Base-by-base conservation (phyloP, 2,888 invertebrate genomes). In the Hirtodrosophila trivittata region DNA sequence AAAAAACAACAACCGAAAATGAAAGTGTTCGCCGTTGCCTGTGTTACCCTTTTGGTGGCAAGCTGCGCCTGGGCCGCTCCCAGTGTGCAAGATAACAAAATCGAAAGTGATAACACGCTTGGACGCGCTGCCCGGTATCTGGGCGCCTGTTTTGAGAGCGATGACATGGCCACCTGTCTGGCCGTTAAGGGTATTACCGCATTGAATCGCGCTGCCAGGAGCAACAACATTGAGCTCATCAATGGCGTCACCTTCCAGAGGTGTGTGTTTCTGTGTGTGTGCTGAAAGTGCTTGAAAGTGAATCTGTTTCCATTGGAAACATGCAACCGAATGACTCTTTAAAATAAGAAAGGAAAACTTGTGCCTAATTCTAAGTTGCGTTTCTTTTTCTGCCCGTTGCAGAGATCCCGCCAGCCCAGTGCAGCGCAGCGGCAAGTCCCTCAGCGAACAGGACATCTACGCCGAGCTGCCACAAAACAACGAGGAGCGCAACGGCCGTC, bases 241-340 rank as follows among this genome's bases (percentile, higher is more conserved):
- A 92, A 93, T 39, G 94, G 94, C 58, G 89, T 94, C 54, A 91
- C 92, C 58, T 92, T 94, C 72, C 91, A 92, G 68, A 92, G 92
- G 92, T 92, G 91, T 87, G 88, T 88, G 58, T 56, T 10, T 46
- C 41, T 62, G 39, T 45, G 8, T 49, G 49, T 43, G 25, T 35
- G 33, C 52, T 74, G 54, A 56, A 55, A 66, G 60, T 73, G 66
- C 9, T 21, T 12, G 32, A 47, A 59, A 54, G 41, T 51, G 41
- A 39, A 45, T 33, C 46, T 30, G 25, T 25, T 25, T 6, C 25
- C 25, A 25, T 47, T 52, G 30, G 43, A 10, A 8, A 32, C 28
- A 32, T 47, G 51, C 62, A 63, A 25, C 21, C 21, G 16, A 32
- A 25, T 25, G 39, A 39, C 13, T n/a, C 18, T 25, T n/a, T 49